Evolutionary conservation across 2,888 invertebrate genomes (phyloP), one percentile per base, ranked within the genome.

Genomic region (Periphyllus acericola): DNA sequence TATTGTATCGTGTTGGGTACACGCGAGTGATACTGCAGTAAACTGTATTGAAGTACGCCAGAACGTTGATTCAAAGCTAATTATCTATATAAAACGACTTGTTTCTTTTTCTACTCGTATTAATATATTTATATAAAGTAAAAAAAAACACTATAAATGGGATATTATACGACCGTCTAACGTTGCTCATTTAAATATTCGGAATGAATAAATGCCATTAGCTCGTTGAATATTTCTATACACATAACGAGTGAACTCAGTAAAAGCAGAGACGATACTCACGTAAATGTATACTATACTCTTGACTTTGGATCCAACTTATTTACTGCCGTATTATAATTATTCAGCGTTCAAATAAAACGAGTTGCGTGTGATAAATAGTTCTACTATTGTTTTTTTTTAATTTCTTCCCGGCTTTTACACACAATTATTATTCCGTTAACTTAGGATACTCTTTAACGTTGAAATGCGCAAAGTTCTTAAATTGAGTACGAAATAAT

Each of bases 321-420:
- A 75, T 83, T 72, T 72, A 83, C 72, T n/a, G n/a, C 25, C 25
- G 32, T 29, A 83, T 75, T 75, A n/a, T n/a, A 55, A 74, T 74
- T 74, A 83, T 83, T 83, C 82, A 83, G 34, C 75, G 75, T 83
- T 83, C 21, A 83, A 60, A 83, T 25, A 60, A 8, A 60, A 75
- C 55, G 21, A 83, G 40, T 83, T n/a, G n/a, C n/a, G 60, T 75
- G 60, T 40, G 75, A 40, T 36, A 75, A 83, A 83, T 75, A 40
- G 34, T 60, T 83, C 29, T 75, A 75, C 60, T 74, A n/a, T n/a
- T 36, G 74, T 83, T 60, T 83, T 36, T n/a, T 21, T 83, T 75
- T 5, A 11, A 83, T 60, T 74, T 29, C 71, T 60, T 34, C 25
- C n/a, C n/a, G 21, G 29, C 21, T 60, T 40, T 60, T 60, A 82